Base-by-base conservation (phyloP, 2,888 invertebrate genomes). In the Myathropa florea region DNA sequence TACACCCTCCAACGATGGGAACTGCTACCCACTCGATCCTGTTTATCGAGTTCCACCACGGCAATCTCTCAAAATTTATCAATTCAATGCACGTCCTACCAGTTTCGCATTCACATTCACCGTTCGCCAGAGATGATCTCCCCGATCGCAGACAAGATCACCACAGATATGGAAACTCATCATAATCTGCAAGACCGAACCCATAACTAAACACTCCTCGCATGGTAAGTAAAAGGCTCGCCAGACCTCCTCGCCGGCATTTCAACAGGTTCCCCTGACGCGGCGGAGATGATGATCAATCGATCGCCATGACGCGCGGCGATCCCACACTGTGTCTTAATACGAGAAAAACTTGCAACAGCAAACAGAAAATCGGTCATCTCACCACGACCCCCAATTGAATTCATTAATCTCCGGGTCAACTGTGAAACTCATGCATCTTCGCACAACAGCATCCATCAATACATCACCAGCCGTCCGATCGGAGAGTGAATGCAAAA, bases 381-480 rank as follows among this genome's bases (percentile, higher is more conserved):
- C 82, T 83, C 73, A 78, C 86, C 83, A 63, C 67, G 86, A 86
- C 86, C 86, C 59, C 60, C 78, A 79, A 75, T 83, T 73, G 86
- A 83, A 83, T 86, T 86, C 83, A 83, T 86, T 86, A 86, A 86
- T 86, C 86, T 83, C 78, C 73, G 65, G 86, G 86, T 86, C 86
- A 86, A 86, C 60, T 64, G 75, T 55, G 36, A 67, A 55, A 53
- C 53, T 12, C 26, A 55, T 36, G 68, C 63, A 67, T 73, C 39
- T 61, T 21, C 33, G 23, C 59, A 61, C 59, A 60, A 18, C 63
- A 59, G 18, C 63, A 63, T 82, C 68, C 65, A 78, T 86, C 83
- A 79, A 75, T 77, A 85, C 67, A 63, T 82, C 85, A 73, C 60
- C 81, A 53, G 55, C 64, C n/a, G n/a, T n/a, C n/a, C n/a, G n/a